Percentiles rank a stretch among this genome's conserved stretches.
These are phyloP conservation scores for Arion vulgaris DNA, from an alignment of 1,140 invertebrate species.

Conservation along the genomic window DNA sequence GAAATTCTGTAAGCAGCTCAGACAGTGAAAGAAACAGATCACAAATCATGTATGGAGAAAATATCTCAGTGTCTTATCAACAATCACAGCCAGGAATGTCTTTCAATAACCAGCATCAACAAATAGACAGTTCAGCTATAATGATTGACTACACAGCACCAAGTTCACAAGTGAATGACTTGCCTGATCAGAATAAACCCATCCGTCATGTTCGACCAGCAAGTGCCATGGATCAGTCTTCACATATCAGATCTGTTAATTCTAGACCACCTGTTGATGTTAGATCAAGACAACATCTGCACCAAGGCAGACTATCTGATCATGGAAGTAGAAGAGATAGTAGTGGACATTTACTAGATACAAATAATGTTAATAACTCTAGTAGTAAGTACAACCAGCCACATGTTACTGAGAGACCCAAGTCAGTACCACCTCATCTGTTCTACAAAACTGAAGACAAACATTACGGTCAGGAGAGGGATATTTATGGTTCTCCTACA, in stretches of 20 bases:
- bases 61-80: no score
- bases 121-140: not conserved
- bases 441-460: slow-evolving; percentile 39
- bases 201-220: slow-evolving; percentile 25
- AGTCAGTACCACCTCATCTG: slow-evolving; percentile 58
- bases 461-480: slow-evolving; percentile 7
- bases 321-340: not conserved
- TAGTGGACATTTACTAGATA: not conserved
- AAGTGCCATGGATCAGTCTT: slow-evolving; percentile 36
- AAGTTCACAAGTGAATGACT: not conserved
- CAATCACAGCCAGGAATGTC: no score
- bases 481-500: not conserved
- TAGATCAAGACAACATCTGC: not conserved
- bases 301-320: not conserved
- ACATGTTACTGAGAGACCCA: slow-evolving; percentile 50
- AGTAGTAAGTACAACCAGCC: not conserved
- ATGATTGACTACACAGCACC: not conserved
- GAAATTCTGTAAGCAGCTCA: not conserved
- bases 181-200: not conserved
- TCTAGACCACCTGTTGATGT: slow-evolving; percentile 1
- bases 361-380: slow-evolving; percentile 12
- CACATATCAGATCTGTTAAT: not conserved
- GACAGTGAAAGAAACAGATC: not conserved
- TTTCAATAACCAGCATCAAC: no score
- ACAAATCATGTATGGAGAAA: no score